A percentile compares a stretch with the other conserved stretches of the same genome.
These are phyloP conservation scores for Megaleporinus macrocephalus DNA, from an alignment of 2,113 vertebrate species.

Conservation along the genomic window DNA sequence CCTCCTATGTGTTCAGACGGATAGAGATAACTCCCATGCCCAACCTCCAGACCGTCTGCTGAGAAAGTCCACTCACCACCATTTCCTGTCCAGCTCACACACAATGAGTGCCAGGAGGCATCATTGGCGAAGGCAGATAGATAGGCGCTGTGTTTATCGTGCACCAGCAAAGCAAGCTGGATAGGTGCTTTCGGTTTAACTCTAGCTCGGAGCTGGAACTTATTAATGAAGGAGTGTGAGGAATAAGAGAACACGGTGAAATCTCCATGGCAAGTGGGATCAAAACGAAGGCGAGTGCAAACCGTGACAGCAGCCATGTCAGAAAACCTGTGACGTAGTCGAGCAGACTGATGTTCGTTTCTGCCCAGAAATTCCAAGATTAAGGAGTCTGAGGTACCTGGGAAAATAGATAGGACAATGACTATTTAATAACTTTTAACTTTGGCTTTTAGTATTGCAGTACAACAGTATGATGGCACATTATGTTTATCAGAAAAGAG, in stretches of 20 bases:
- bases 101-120: constrained; percentile 72
- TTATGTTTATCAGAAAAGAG: background rate
- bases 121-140: constrained; percentile 67
- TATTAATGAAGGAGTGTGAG: constrained; percentile 65
- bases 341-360: constrained; percentile 63
- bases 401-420: constrained; percentile 11
- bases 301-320: constrained; percentile 71
- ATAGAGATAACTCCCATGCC: constrained; percentile 51
- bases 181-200: constrained; percentile 58
- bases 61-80: constrained; percentile 70
- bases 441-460: background rate
- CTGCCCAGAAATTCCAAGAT: constrained; percentile 68
- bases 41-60: constrained; percentile 55
- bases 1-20: constrained; percentile 57
- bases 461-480: background rate
- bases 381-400: constrained; percentile 59
- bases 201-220: constrained; percentile 75
- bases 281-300: constrained; percentile 68
- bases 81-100: constrained; percentile 70
- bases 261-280: constrained; percentile 62
- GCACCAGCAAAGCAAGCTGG: constrained; percentile 72
- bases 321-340: constrained; percentile 69
- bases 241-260: constrained; percentile 79
- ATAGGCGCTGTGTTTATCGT: constrained; percentile 67
- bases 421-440: background rate